Conservation (phyloP, 2,113 vertebrate genomes). For the Coptodon bakossiorum region DNA sequence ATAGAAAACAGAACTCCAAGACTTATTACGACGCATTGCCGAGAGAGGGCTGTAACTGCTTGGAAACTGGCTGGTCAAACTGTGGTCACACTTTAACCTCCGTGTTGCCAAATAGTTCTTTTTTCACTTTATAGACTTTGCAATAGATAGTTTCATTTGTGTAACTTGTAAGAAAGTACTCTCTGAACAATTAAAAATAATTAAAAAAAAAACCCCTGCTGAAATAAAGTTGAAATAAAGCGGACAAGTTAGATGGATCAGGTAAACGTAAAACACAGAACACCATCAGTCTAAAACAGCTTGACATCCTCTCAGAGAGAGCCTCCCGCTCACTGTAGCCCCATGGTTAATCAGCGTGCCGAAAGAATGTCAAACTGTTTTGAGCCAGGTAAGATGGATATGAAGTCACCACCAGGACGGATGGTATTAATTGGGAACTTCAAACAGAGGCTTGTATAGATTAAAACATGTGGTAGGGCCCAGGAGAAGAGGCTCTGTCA, state of each 20-base stretch:
- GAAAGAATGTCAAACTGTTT: constrained; percentile 1
- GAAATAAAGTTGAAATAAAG: neutral
- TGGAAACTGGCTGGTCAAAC: neutral
- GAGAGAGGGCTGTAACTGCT: neutral
- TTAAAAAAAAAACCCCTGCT: neutral
- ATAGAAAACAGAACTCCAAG: neutral
- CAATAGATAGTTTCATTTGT: neutral
- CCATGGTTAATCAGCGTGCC: neutral
- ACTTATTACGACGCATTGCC: neutral
- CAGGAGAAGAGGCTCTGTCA: constrained; percentile 60
- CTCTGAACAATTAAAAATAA: neutral
- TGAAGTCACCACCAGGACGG: constrained; percentile 51
- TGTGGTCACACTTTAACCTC: neutral
- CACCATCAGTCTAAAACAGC: neutral
- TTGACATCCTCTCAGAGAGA: neutral
- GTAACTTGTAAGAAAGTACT: neutral
- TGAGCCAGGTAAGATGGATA: constrained; percentile 49
- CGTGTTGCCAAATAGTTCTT: neutral
- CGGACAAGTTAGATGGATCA: neutral
- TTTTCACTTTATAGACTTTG: neutral
- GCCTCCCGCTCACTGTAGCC: neutral
- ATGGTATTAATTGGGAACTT: constrained; percentile 72
- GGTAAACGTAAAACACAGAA: neutral
- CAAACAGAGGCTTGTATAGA: constrained; percentile 72
- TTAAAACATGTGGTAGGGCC: constrained; percentile 69